These are phyloP conservation scores for Petrocephalus schoutedeni DNA, from an alignment of 2,797 vertebrate species.

Conservation along the genomic window DNA sequence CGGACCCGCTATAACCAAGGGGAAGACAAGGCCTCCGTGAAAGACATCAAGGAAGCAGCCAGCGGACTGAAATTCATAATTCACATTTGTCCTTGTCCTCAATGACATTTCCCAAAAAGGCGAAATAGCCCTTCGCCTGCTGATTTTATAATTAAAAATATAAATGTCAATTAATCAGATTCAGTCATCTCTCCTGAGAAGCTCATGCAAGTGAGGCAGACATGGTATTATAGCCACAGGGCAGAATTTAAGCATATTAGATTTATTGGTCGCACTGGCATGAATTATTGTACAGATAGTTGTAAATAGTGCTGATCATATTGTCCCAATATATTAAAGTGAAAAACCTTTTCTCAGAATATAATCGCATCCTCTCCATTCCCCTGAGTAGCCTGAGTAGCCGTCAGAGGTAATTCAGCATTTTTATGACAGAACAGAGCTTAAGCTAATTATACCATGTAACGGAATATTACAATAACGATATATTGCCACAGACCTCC, in stretches of 20 bases:
- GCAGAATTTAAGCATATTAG: not conserved
- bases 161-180: slow-evolving; percentile 3
- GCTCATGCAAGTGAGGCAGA: not conserved
- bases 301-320: not conserved
- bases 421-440: not conserved
- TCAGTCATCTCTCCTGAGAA: not conserved
- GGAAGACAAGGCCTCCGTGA: not conserved
- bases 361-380: not conserved
- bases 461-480: not conserved
- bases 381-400: not conserved
- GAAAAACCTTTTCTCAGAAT: not conserved
- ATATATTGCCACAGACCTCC: not conserved
- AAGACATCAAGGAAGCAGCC: not conserved
- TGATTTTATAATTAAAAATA: slow-evolving; percentile 15
- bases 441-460: not conserved
- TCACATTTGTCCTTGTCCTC: slow-evolving; percentile 6
- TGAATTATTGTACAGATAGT: not conserved
- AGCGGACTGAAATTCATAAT: not conserved
- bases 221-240: not conserved
- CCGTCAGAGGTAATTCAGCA: not conserved
- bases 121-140: not conserved
- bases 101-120: not conserved
- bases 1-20: not conserved
- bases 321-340: not conserved
- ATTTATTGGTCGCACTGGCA: not conserved